A percentile compares a stretch with the other conserved stretches of the same genome.
Evolutionary conservation across 2,888 invertebrate species (phyloP).

Genomic region (Phragmatobia fuliginosa): DNA sequence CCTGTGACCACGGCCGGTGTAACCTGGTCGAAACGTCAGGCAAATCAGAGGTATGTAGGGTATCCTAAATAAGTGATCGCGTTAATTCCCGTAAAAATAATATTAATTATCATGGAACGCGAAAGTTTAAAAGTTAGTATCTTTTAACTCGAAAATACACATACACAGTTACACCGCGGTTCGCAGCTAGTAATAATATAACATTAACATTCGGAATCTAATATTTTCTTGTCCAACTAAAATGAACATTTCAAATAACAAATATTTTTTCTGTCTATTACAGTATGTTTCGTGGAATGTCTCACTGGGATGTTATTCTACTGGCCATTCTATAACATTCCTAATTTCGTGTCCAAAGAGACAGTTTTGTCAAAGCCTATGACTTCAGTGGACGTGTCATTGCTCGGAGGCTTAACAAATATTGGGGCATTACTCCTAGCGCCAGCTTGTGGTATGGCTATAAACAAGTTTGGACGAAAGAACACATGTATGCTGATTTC

Average conservation of each 20-base stretch:
- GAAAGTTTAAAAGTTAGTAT: too few species aligned
- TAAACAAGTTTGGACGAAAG: conserved; percentile 69
- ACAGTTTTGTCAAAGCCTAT: conserved; percentile 66
- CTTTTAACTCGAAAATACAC: too few species aligned
- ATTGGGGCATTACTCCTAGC: conserved; percentile 66
- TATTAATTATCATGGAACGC: too few species aligned
- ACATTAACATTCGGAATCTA: too few species aligned
- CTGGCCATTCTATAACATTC: conserved; percentile 75
- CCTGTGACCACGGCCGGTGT: too few species aligned
- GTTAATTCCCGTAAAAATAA: too few species aligned
- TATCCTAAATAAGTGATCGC: too few species aligned
- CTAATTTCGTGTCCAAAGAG: conserved; percentile 65
- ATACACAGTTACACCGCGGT: too few species aligned
- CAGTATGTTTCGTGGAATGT: conserved; percentile 66
- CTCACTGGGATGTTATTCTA: conserved; percentile 69
- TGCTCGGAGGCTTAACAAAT: conserved; percentile 70
- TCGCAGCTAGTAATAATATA: too few species aligned
- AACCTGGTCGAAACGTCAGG: too few species aligned
- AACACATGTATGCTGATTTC: conserved; percentile 66
- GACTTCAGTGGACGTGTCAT: conserved; percentile 61
- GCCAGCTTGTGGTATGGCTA: conserved; percentile 63
- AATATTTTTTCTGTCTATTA: background rate
- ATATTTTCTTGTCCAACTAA: too few species aligned
- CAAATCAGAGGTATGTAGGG: too few species aligned
- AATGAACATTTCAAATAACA: background rate